These are phyloP conservation scores for Arvicanthis niloticus DNA, from an alignment of 2,113 vertebrate species.

Conservation along the genomic window DNA sequence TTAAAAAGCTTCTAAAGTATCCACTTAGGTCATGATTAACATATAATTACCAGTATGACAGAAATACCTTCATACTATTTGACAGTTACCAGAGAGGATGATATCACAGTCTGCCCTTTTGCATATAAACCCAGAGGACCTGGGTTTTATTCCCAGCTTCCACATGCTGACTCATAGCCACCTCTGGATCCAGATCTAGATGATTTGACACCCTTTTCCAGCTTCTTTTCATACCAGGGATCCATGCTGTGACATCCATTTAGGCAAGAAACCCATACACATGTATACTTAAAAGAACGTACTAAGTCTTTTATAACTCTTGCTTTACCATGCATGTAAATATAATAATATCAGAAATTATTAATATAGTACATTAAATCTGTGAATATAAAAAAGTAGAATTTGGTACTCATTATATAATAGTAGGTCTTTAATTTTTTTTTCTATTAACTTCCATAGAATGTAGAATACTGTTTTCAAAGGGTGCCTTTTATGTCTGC, in stretches of 20 bases:
- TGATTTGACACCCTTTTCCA: background rate
- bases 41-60: background rate
- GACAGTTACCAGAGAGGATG: background rate
- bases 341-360: background rate
- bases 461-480: background rate
- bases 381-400: background rate
- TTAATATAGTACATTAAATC: background rate
- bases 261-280: background rate
- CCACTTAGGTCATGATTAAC: background rate
- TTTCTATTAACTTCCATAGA: slow-evolving; percentile 11
- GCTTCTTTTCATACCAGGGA: background rate
- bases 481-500: too few species aligned
- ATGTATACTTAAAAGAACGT: background rate
- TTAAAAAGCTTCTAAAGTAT: background rate
- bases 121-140: background rate
- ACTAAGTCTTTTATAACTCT: background rate
- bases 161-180: background rate
- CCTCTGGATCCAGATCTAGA: background rate
- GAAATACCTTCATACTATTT: background rate
- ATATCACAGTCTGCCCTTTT: background rate
- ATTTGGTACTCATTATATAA: background rate
- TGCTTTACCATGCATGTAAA: background rate
- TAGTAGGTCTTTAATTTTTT: background rate
- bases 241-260: background rate
- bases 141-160: background rate